A percentile compares a stretch with the other conserved stretches of the same genome.
Evolutionary conservation across 2,888 invertebrate species (phyloP).

Genomic region (Lithophane socia): DNA sequence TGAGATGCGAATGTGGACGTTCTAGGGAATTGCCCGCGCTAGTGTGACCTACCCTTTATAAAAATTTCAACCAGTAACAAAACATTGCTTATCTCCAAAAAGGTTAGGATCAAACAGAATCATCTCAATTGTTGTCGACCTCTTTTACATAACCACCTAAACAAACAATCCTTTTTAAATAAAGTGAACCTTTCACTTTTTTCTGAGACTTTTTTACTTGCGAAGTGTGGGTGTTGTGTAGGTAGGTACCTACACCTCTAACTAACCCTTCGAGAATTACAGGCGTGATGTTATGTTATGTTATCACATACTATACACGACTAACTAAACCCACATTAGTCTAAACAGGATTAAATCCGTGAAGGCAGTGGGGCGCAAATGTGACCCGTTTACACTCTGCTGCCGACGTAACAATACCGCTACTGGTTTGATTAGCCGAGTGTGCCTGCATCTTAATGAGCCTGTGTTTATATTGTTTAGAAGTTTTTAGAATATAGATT

Average conservation of each 20-base stretch:
- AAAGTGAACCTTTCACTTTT: conserved; percentile 23
- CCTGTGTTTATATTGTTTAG: background rate
- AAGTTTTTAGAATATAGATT: background rate
- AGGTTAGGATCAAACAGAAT: conserved; percentile 27
- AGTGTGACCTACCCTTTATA: background rate
- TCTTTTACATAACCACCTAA: conserved; percentile 47
- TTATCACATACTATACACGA: background rate
- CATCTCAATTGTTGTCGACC: conserved; percentile 40
- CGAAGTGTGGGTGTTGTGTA: too few species aligned
- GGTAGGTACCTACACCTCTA: too few species aligned
- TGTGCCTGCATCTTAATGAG: conserved; percentile 26
- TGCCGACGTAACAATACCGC: conserved; percentile 54
- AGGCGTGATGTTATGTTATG: too few species aligned
- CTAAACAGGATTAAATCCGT: conserved; percentile 40
- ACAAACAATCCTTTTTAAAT: conserved; percentile 57
- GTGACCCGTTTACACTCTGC: conserved; percentile 62
- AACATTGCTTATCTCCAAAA: conserved; percentile 9
- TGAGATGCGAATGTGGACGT: too few species aligned
- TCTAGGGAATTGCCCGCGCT: too few species aligned
- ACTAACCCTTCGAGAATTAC: too few species aligned
- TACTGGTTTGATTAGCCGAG: conserved; percentile 52
- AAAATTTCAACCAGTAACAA: background rate
- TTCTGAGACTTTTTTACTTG: background rate
- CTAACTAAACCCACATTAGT: conserved; percentile 39
- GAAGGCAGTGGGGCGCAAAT: conserved; percentile 54